These are phyloP conservation scores for Corythornis cristatus DNA, from an alignment of 2,113 vertebrate genomes.

Conservation along the genomic window DNA sequence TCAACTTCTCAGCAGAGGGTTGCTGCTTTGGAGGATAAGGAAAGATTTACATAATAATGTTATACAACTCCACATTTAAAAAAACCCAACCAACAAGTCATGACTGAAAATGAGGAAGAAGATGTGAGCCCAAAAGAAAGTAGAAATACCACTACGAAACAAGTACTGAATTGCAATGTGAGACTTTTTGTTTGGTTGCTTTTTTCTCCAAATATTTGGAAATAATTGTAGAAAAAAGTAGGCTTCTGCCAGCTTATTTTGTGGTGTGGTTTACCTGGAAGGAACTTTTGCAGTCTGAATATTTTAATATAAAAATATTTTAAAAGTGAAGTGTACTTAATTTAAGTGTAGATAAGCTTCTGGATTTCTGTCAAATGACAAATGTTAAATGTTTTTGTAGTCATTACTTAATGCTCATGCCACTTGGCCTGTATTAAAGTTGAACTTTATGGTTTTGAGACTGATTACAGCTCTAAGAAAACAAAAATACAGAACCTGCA, in stretches of 20 bases:
- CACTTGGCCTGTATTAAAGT: not conserved
- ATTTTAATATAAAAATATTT: not conserved
- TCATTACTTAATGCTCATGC: not conserved
- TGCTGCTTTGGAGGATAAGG: not conserved
- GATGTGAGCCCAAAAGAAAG: not conserved
- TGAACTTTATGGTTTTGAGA: not conserved
- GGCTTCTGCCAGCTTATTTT: not conserved
- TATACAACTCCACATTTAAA: not conserved
- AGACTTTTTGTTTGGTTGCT: fast-evolving
- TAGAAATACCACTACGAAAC: not conserved
- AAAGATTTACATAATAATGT: slow-evolving; percentile 11
- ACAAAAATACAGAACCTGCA: not conserved
- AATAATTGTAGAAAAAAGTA: not conserved
- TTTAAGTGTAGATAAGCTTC: not conserved
- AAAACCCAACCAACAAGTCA: not conserved
- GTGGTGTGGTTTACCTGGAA: not conserved
- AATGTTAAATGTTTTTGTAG: not conserved
- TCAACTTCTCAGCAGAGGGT: not conserved
- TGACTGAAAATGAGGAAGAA: not conserved
- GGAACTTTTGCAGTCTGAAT: not conserved
- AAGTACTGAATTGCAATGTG: not conserved
- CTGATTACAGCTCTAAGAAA: not conserved
- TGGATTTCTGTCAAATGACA: not conserved
- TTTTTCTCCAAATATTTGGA: not conserved
- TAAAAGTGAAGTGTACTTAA: not conserved